Evolutionary conservation across 1,140 invertebrate species (phyloP).

Genomic region (Matsumurasca onukii): DNA sequence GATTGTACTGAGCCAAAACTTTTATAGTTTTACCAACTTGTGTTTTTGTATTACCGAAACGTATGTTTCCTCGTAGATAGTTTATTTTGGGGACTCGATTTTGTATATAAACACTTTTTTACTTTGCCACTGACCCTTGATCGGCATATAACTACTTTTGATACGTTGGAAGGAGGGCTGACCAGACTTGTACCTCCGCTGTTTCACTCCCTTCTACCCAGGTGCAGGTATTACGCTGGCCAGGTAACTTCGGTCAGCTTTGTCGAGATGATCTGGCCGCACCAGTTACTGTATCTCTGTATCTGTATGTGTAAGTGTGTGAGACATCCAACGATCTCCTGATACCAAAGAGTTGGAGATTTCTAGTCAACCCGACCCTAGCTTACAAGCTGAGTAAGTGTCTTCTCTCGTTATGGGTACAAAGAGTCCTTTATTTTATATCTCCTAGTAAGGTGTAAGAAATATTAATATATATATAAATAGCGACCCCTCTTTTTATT

Average conservation of each 20-base stretch:
- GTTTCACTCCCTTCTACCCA: not conserved
- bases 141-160: constrained; percentile 30
- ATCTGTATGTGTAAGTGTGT: too few species aligned
- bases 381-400: constrained; percentile 29
- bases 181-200: constrained; percentile 10
- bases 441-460: constrained; percentile 32
- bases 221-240: too few species aligned
- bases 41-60: constrained; percentile 20
- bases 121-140: constrained; percentile 30
- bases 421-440: constrained; percentile 35
- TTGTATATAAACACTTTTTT: constrained; percentile 30
- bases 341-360: constrained; percentile 31
- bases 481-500: constrained; percentile 29
- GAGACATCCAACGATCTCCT: constrained; percentile 27
- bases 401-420: constrained; percentile 34
- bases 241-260: too few species aligned
- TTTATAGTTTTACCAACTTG: constrained; percentile 34
- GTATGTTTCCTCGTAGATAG: constrained; percentile 23
- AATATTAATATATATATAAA: constrained; percentile 35
- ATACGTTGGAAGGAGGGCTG: constrained; percentile 28
- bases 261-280: too few species aligned
- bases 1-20: constrained; percentile 31
- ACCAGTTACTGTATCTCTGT: not conserved
- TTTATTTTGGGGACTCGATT: constrained; percentile 31
- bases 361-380: constrained; percentile 22